Base-by-base conservation (phyloP, 2,888 invertebrate species). In the Hirtodrosophila alboralis region DNA sequence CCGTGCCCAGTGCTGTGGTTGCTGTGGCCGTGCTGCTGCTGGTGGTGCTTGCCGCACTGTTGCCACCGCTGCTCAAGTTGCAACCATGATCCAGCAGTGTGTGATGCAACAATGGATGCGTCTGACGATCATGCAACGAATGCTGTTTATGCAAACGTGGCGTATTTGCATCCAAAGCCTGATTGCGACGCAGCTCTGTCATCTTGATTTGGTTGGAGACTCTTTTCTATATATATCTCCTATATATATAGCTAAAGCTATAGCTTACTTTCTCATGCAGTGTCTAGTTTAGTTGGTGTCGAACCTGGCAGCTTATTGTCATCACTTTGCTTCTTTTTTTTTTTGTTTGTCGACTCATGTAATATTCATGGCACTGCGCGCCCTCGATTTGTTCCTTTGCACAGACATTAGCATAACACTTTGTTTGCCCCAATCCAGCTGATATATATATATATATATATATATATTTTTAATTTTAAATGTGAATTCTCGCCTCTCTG, bases 1-100 rank as follows among this genome's bases (percentile, higher is more conserved):
- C 45, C 48, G 65, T 16, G 16, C 65, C 52, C 23, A 83, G 59
- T n/a, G 84, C 64, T 43, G 86, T 83, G 16, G 84, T 77, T 1
- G 83, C 84, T 1, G 87, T 84, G 7, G 85, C 85, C 12, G 87
- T 87, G 64, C 81, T 86, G 70, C 87, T 85, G 59, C 76, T 79
- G 33, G 78, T 87, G 69, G 78, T 87, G 69, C 88, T 87, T 58
- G 76, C 78, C 1, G 76, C 73, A 34, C 75, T 87, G 48, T 87
- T 87, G 57, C 87, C 89, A n/a, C 85, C 85, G 41, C 85, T 88
- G 53, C 76, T 79, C 41, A 79, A 10, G 23, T 58, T 83, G 60
- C 84, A 90, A 31, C 89, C 87, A 41, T 89, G 89, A 48, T 90
- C 89, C 18, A 85, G 74, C 14, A 90, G 68, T 3, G 84, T 53